A percentile compares a stretch with the other conserved stretches of the same genome.
Conservation (phyloP, 2,113 vertebrate genomes). For the Globicephala melas region DNA sequence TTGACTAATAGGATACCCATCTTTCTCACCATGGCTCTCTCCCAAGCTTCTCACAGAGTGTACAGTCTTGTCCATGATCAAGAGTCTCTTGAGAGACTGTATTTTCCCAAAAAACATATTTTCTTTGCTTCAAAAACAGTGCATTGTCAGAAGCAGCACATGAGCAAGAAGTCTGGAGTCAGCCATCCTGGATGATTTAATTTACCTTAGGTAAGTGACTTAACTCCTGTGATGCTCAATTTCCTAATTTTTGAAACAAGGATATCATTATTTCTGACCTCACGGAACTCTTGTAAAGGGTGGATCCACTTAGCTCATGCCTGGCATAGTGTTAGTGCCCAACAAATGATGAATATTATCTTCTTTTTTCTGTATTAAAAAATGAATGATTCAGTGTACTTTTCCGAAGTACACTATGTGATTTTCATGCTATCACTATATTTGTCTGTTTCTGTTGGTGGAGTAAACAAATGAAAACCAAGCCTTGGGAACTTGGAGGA, state of each 20-base stretch:
- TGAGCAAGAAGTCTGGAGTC: background rate
- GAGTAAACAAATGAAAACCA: background rate
- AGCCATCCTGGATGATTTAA: background rate
- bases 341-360: background rate
- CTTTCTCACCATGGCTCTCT: background rate
- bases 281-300: background rate
- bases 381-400: background rate
- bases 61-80: background rate
- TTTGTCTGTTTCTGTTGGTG: background rate
- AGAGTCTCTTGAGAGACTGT: background rate
- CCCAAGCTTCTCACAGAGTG: background rate
- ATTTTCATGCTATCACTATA: background rate
- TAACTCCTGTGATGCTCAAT: background rate
- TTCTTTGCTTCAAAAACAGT: background rate
- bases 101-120: background rate
- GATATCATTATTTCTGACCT: background rate
- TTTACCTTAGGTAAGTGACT: background rate
- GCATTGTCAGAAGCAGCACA: background rate
- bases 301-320: background rate
- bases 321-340: background rate
- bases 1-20: background rate
- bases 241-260: background rate
- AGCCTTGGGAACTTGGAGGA: background rate
- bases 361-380: background rate
- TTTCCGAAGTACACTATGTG: background rate